phyloP scores from a whole-genome alignment of 2,797 vertebrate species.

The Craterocephalus amniculus region DNA sequence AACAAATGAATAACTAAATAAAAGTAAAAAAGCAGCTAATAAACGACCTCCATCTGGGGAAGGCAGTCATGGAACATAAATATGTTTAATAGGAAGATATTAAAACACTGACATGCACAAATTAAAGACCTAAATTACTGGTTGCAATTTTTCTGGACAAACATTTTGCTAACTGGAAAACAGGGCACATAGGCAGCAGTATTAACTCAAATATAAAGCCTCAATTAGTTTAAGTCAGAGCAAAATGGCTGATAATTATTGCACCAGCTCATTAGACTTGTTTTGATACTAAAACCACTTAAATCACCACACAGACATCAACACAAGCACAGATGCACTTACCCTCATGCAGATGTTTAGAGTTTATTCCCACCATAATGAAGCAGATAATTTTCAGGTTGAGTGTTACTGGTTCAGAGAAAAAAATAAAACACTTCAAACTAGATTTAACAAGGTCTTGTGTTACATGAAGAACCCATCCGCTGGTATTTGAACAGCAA shows the following conservation, averaged over 20 bases:
- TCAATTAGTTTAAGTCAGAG: conserved; percentile 77
- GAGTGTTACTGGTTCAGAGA: conserved; percentile 69
- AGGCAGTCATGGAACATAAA: conserved; percentile 69
- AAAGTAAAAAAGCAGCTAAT: conserved; percentile 44
- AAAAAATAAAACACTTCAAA: conserved; percentile 71
- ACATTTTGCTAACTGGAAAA: conserved; percentile 69
- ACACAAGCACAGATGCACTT: conserved; percentile 63
- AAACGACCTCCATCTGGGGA: conserved; percentile 71
- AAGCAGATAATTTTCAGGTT: conserved; percentile 75
- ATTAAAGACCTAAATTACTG: conserved; percentile 75
- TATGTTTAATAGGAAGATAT: conserved; percentile 72
- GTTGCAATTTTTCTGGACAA: conserved; percentile 59
- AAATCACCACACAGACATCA: conserved; percentile 64
- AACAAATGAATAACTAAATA: conserved; percentile 34
- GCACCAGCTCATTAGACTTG: conserved; percentile 77
- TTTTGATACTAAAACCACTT: conserved; percentile 77
- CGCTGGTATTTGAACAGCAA: conserved; percentile 24
- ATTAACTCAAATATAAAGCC: conserved; percentile 75
- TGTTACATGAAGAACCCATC: conserved; percentile 37
- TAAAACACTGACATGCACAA: conserved; percentile 72
- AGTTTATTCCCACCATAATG: conserved; percentile 72
- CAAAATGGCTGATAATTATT: conserved; percentile 82
- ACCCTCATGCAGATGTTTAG: conserved; percentile 73
- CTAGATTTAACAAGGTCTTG: conserved; percentile 61
- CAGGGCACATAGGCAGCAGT: conserved; percentile 44